Evolutionary conservation across 92 coral and sea anemone genomes (phyloP), one percentile per base, ranked within the genome.

Genomic region (Muricea muricata): DNA sequence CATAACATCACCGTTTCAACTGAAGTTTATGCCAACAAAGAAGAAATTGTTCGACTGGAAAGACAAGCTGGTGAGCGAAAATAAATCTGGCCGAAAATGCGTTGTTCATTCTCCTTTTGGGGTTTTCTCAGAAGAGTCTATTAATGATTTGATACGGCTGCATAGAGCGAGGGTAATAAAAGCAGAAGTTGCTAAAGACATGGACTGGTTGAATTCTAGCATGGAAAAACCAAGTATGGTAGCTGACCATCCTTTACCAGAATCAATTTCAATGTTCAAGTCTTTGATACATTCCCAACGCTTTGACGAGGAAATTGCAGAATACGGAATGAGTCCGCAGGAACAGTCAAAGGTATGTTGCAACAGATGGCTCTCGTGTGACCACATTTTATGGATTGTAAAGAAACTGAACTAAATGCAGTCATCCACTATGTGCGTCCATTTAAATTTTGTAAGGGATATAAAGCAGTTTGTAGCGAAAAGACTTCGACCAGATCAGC

Each of bases 1-100:
- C 11, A 75, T 86, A 52, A 78, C 85, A 86, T 75, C 82, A 66
- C 90, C 90, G 56, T 86, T 86, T 76, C 72, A 82, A 63, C 81
- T 79, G 35, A 54, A 47, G 65, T 54, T 45, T 70, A 73, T 86
- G 75, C 86, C 86, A 50, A 78, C 90, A 42, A 74, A 56, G 63
- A 71, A 71, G 86, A 56, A 23, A 45, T 61, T 72, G 33, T 37
- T 79, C 70, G 58, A 54, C 47, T 86, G 90, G 90, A 86, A 80
- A 79, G 85, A 79, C 72, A 71, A 34, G 68, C 68, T 86, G 47
- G 54, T 61, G 40, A 55, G 15, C 66, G 86, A 80, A 79, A 86
- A 79, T 79, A 69, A 35, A 12, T 65, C 70, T 37, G 90, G 86
- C 65, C 54, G 80, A 42, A 31, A 75, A 42, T 75, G 65, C 55